Evolutionary conservation across 1,140 invertebrate species (phyloP).

Genomic region (Leptinotarsa defecta): DNA sequence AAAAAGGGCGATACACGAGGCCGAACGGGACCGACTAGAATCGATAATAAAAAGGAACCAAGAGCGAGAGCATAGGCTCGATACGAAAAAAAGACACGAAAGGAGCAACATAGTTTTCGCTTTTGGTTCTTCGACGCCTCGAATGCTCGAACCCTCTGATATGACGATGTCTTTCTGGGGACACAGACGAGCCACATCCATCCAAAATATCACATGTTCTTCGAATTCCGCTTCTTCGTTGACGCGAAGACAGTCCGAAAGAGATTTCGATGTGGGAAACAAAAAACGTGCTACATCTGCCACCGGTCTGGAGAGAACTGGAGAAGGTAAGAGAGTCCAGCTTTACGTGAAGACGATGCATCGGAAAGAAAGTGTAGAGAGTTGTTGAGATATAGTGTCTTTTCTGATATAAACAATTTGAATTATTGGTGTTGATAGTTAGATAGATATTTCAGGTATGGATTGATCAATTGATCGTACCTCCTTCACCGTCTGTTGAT

Average conservation of each 20-base stretch:
- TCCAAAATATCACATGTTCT: constrained; percentile 73
- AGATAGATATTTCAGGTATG: too few species aligned
- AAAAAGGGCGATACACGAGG: constrained; percentile 84
- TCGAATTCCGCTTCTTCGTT: constrained; percentile 69
- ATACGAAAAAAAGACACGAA: constrained; percentile 73
- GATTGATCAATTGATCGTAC: too few species aligned
- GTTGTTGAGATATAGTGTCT: too few species aligned
- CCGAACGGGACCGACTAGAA: constrained; percentile 80
- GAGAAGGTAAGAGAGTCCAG: constrained; percentile 63
- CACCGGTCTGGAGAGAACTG: constrained; percentile 70
- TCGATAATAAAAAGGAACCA: constrained; percentile 82
- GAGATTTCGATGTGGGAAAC: constrained; percentile 76
- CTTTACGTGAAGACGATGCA: background rate
- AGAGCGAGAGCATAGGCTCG: constrained; percentile 81
- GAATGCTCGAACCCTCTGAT: constrained; percentile 82
- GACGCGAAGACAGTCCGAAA: constrained; percentile 79
- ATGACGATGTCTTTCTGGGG: constrained; percentile 80
- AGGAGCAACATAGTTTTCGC: constrained; percentile 76
- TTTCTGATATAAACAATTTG: too few species aligned
- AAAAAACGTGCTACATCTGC: constrained; percentile 82
- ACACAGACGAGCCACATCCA: constrained; percentile 81
- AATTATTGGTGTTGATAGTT: too few species aligned
- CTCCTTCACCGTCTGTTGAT: too few species aligned
- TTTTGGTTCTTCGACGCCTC: constrained; percentile 86
- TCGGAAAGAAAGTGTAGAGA: too few species aligned